phyloP scores from a whole-genome alignment of 2,797 vertebrate genomes.

The Mareca penelope region DNA sequence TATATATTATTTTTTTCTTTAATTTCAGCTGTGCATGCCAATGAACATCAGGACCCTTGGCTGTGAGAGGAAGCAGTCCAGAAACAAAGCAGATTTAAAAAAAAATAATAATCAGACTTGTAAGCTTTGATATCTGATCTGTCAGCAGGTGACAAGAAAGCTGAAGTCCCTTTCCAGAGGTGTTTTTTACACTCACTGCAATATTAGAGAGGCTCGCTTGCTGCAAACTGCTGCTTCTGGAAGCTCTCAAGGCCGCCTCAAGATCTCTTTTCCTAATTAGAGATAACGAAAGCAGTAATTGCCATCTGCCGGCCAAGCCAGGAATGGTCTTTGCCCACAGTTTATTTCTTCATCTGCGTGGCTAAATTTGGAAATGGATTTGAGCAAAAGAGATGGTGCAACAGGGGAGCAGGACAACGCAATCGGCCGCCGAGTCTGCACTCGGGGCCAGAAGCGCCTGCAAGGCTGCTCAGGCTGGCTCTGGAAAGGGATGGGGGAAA shows the following conservation, averaged over 20 bases:
- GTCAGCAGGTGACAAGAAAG: not conserved
- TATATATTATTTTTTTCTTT: not conserved
- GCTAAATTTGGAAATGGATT: constrained; percentile 50
- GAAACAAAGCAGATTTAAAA: not conserved
- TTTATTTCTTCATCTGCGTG: not conserved
- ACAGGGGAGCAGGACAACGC: not conserved
- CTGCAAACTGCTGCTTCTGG: not conserved
- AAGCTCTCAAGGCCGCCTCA: not conserved
- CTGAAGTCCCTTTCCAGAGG: not conserved
- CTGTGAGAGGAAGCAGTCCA: not conserved
- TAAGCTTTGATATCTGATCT: not conserved
- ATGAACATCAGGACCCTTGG: not conserved
- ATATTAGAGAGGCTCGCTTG: fast-evolving
- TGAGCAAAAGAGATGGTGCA: not conserved
- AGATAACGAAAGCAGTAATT: not conserved
- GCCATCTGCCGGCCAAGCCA: constrained; percentile 48
- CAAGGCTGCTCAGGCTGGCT: fast-evolving
- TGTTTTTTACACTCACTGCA: not conserved
- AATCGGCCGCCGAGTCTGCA: not conserved
- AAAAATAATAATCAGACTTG: not conserved
- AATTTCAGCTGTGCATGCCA: not conserved
- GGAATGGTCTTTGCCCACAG: not conserved
- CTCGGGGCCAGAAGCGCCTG: fast-evolving
- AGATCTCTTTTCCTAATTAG: not conserved
- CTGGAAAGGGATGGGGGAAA: not conserved